Base-by-base conservation (phyloP, 2,113 vertebrate species). In the Enhydra lutris region DNA sequence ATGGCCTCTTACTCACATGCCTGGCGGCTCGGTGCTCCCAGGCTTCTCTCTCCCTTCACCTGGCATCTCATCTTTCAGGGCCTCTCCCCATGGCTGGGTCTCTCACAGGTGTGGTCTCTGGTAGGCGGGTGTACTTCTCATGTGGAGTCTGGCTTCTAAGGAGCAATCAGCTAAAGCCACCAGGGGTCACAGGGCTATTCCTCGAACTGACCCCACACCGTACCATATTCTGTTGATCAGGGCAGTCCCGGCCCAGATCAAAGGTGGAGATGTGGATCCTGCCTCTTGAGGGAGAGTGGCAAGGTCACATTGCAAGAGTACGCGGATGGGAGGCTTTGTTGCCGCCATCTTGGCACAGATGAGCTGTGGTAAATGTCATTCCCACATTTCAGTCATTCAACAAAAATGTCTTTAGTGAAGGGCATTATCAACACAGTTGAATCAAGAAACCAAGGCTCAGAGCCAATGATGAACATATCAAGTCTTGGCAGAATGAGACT, bases 11-110 rank as follows among this genome's bases (percentile, higher is more conserved):
- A 69, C 17, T 8, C 18, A 0, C 0, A 3, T 2, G 45, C 12
- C 24, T 1, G 0, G 65, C 6, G 12, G 23, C 81, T 20, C 6
- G 0, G 47, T 15, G 59, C 24, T 21, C 11, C 57, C 39, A 24
- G 17, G 52, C 52, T 26, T 78, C 29, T 78, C 29, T 69, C n/a
- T 17, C 3, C 39, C 42, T 23, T 39, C 45, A 11, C 0, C 4
- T 29, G 31, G n/a, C 20, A 34, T 20, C 24, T 91, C 74, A 3
- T 21, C 39, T 81, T 47, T 84, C 59, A 34, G 24, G 57, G 31
- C 26, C 36, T 42, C 34, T 73, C 45, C 4, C 0, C 1, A 31
- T 8, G 65, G 18, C 95, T 61, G 67, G 31, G 20, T 6, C 74
- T 47, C 86, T 85, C 59, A 6, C 82, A 39, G 55, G 36, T 15